Evolutionary conservation across 2,797 vertebrate species (phyloP).

Genomic region (Macropus fuliginosus): DNA sequence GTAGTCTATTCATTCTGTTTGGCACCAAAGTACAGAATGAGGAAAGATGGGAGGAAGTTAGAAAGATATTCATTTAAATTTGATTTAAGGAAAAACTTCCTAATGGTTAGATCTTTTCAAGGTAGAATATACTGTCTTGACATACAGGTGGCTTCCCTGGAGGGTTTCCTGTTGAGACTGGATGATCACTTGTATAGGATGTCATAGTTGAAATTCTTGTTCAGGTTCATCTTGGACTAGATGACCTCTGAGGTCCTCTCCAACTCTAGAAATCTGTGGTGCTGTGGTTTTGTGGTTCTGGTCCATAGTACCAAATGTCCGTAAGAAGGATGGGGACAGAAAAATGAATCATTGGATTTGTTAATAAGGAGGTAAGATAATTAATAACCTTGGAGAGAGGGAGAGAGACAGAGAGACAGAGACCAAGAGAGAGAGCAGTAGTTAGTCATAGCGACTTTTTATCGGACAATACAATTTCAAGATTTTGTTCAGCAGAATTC

Average conservation of each 20-base stretch:
- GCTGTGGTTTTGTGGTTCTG: background rate
- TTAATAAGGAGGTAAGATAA: background rate
- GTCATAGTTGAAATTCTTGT: background rate
- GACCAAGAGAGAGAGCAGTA: no score
- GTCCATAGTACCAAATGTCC: background rate
- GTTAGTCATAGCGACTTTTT: background rate
- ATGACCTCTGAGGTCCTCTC: background rate
- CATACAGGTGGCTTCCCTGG: background rate
- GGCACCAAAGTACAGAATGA: background rate
- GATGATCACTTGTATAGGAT: background rate
- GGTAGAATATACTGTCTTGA: background rate
- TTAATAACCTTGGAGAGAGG: background rate
- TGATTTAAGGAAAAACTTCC: background rate
- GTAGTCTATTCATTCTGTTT: background rate
- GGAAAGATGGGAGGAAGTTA: background rate
- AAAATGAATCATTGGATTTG: background rate
- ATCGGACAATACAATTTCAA: background rate
- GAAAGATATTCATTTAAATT: background rate
- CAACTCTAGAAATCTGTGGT: background rate
- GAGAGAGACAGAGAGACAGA: no score
- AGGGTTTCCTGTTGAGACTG: background rate
- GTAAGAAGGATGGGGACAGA: background rate
- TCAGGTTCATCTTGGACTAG: background rate
- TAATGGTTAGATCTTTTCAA: background rate
- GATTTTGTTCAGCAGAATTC: background rate